A percentile compares a stretch with the other conserved stretches of the same genome.
These are phyloP conservation scores for Pipa parva DNA, from an alignment of 2,113 vertebrate species.

Conservation along the genomic window DNA sequence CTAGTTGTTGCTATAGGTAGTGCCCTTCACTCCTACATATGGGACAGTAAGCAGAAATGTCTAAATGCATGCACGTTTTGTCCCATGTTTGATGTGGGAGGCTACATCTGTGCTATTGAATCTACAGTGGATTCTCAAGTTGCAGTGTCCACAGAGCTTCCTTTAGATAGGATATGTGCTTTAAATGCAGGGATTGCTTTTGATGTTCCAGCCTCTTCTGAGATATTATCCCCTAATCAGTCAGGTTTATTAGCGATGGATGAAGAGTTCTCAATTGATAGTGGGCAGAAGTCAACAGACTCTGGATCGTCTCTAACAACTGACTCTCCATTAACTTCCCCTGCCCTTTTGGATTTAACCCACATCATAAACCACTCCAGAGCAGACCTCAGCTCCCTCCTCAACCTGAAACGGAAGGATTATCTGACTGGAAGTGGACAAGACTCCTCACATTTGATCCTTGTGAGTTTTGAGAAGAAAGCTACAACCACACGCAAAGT, in stretches of 20 bases:
- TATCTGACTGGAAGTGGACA: constrained; percentile 77
- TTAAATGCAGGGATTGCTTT: constrained; percentile 75
- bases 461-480: constrained; percentile 84
- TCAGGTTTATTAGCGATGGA: constrained; percentile 50
- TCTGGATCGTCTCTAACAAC: constrained; percentile 54
- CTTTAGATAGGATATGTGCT: constrained; percentile 83
- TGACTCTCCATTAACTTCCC: constrained; percentile 57
- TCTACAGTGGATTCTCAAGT: constrained; percentile 73
- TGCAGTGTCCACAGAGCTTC: constrained; percentile 84
- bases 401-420: constrained; percentile 75
- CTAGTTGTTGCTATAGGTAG: constrained; percentile 85
- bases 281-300: constrained; percentile 59
- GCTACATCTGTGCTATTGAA: constrained; percentile 74
- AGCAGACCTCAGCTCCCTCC: constrained; percentile 72
- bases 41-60: constrained; percentile 81
- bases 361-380: constrained; percentile 67
- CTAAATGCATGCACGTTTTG: constrained; percentile 74
- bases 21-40: constrained; percentile 83
- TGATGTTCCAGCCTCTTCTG: constrained; percentile 51
- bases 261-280: constrained; percentile 55
- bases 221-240: constrained; percentile 54
- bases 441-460: constrained; percentile 86
- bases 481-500: constrained; percentile 80
- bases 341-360: constrained; percentile 76
- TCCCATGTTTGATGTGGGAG: constrained; percentile 80